Evolutionary conservation across 2,113 vertebrate species (phyloP).

Genomic region (Trogon melanurus): DNA sequence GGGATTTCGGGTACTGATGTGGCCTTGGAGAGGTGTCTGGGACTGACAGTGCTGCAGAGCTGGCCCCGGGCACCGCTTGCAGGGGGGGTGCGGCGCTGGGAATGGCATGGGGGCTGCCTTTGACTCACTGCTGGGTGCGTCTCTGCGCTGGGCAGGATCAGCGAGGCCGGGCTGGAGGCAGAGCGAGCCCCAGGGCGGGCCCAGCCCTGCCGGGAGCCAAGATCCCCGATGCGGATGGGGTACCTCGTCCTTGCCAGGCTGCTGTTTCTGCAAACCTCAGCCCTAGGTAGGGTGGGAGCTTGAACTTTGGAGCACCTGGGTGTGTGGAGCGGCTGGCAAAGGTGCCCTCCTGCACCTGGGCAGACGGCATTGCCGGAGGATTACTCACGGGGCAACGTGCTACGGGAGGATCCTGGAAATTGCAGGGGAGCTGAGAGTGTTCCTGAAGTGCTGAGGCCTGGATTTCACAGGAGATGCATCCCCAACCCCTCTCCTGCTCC

Average conservation of each 20-base stretch:
- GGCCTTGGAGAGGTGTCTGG: not conserved
- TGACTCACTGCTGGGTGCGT: not conserved
- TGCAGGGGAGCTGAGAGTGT: not conserved
- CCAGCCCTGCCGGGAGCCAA: not conserved
- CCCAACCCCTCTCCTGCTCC: not conserved
- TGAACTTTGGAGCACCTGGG: conserved; percentile 36
- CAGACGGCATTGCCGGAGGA: not conserved
- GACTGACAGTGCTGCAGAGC: accelerated
- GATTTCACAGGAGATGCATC: not conserved
- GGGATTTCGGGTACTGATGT: not conserved
- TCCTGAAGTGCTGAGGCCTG: not conserved
- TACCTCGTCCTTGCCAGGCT: not conserved
- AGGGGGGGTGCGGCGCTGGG: not conserved
- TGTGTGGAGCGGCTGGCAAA: not conserved
- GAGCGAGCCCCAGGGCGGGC: not conserved
- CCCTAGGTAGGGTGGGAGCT: not conserved
- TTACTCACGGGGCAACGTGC: not conserved
- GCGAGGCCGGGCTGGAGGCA: not conserved
- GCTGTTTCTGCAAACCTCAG: not conserved
- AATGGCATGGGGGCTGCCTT: not conserved
- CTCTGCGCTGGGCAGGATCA: not conserved
- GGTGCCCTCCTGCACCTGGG: not conserved
- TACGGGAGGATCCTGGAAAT: not conserved
- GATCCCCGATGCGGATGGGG: accelerated
- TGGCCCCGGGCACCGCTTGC: accelerated